phyloP scores from a whole-genome alignment of 2,797 vertebrate species.

The Notoglanidium macrostoma region DNA sequence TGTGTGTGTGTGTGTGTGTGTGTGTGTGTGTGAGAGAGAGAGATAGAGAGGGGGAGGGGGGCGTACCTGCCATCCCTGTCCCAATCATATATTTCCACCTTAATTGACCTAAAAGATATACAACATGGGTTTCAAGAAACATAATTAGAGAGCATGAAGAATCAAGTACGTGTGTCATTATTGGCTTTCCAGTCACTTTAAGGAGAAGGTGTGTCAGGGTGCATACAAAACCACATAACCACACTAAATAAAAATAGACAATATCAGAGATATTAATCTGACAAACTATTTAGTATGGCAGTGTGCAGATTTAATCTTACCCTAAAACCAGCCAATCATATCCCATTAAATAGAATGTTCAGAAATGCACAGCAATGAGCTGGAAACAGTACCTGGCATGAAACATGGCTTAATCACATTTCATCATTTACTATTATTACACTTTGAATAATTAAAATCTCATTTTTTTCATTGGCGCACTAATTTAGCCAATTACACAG shows the following conservation, averaged over 20 bases:
- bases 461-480: constrained; percentile 35
- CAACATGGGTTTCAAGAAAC: not conserved
- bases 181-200: not conserved
- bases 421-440: constrained; percentile 45
- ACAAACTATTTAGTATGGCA: not conserved
- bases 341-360: constrained; percentile 39
- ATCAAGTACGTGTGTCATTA: not conserved
- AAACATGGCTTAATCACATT: constrained; percentile 34
- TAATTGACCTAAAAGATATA: constrained; percentile 47
- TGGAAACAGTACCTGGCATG: constrained; percentile 17
- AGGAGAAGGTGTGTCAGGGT: not conserved
- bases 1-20: not conserved
- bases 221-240: not conserved
- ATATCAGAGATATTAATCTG: not conserved
- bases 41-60: not conserved
- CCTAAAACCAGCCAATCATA: constrained; percentile 49
- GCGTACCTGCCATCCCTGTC: constrained; percentile 60
- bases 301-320: constrained; percentile 33
- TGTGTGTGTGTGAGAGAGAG: not conserved
- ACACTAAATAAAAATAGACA: not conserved
- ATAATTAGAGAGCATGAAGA: not conserved
- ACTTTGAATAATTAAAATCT: constrained; percentile 39
- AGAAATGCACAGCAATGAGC: constrained; percentile 41
- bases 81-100: constrained; percentile 60
- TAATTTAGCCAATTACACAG: constrained; percentile 39